These are phyloP conservation scores for Chinchilla lanigera DNA, from an alignment of 2,113 vertebrate species.

Conservation along the genomic window DNA sequence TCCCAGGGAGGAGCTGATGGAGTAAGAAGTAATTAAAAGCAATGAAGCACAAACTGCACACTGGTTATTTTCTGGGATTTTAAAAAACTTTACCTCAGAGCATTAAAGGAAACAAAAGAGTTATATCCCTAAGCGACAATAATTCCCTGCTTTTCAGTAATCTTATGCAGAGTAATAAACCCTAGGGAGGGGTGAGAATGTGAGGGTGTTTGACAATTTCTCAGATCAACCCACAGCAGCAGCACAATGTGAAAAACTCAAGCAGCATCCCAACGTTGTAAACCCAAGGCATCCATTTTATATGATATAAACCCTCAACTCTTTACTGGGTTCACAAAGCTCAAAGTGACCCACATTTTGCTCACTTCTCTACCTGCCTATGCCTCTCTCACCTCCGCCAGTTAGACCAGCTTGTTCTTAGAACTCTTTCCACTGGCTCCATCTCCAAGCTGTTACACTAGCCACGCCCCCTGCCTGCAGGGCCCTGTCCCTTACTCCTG, in stretches of 20 bases:
- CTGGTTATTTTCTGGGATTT: conserved; percentile 51
- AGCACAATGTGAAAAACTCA: not conserved
- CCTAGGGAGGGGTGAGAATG: not conserved
- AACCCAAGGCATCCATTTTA: not conserved
- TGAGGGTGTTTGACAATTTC: not conserved
- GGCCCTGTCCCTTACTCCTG: too few species aligned
- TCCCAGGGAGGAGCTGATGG: conserved; percentile 42
- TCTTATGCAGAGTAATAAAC: conserved; percentile 15
- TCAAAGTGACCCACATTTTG: too few species aligned
- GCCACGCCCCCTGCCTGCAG: not conserved
- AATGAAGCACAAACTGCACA: conserved; percentile 46
- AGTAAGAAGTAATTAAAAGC: conserved; percentile 69
- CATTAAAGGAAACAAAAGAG: conserved; percentile 53
- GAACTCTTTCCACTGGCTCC: not conserved
- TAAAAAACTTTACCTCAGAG: not conserved
- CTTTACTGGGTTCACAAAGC: not conserved
- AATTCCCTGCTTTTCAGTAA: conserved; percentile 38
- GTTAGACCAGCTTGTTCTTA: not conserved
- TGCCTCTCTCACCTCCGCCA: not conserved
- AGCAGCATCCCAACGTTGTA: not conserved
- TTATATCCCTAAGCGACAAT: not conserved
- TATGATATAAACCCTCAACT: not conserved
- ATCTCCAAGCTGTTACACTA: not conserved
- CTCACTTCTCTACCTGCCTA: not conserved
- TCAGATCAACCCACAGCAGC: not conserved